Evolutionary conservation across 2,888 invertebrate species (phyloP).

Genomic region (Hecatera dysodea): DNA sequence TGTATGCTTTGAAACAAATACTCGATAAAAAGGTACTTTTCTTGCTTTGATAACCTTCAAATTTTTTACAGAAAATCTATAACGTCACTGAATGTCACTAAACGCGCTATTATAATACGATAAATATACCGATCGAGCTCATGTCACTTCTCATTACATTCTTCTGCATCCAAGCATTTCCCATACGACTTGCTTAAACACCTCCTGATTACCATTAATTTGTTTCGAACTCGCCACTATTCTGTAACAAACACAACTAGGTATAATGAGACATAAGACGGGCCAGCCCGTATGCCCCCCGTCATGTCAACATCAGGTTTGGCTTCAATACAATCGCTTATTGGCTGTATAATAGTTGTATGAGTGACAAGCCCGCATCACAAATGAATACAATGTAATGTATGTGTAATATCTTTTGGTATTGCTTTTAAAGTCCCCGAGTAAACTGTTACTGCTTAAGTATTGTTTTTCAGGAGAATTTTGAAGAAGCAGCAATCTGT

Average conservation of each 20-base stretch:
- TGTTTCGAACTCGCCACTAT: conserved; percentile 28
- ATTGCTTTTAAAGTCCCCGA: background rate
- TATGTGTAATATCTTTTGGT: conserved; percentile 2
- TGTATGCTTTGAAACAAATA: too few relatives aligned
- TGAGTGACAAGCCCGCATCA: conserved; percentile 68
- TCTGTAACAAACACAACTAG: conserved; percentile 64
- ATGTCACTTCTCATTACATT: conserved; percentile 18
- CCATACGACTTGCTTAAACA: background rate
- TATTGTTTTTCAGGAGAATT: background rate
- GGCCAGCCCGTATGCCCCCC: conserved; percentile 77
- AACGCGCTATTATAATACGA: too few relatives aligned
- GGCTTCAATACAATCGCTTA: conserved; percentile 65
- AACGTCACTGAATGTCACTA: too few relatives aligned
- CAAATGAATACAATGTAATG: conserved; percentile 58
- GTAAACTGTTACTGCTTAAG: background rate
- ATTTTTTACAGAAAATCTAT: too few relatives aligned
- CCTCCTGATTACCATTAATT: conserved; percentile 53
- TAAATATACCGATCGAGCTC: background rate
- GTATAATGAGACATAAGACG: conserved; percentile 68
- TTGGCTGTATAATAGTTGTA: conserved; percentile 64
- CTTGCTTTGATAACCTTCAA: too few relatives aligned
- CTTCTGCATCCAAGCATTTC: background rate
- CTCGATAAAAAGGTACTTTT: too few relatives aligned
- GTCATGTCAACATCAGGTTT: conserved; percentile 75
- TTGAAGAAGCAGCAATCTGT: background rate